These are phyloP conservation scores for Arge pagana DNA, from an alignment of 2,888 invertebrate species.

Conservation along the genomic window DNA sequence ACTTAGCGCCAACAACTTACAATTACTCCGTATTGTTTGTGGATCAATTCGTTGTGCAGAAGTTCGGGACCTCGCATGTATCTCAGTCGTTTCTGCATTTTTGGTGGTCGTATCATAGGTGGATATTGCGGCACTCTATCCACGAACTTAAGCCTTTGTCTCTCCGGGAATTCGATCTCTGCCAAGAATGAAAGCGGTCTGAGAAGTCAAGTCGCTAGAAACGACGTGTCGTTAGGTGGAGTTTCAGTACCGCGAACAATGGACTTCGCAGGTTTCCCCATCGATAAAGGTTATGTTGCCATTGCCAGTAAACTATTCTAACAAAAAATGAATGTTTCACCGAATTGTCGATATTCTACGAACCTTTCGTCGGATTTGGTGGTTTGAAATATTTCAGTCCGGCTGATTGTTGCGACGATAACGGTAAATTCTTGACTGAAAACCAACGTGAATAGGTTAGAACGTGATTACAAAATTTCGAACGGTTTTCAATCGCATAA, in stretches of 20 bases:
- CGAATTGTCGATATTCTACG: too few relatives aligned
- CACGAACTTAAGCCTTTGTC: slow-evolving; percentile 69
- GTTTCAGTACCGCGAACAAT: too few relatives aligned
- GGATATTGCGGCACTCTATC: slow-evolving; percentile 77
- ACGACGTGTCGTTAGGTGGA: neutral
- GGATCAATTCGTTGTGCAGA: slow-evolving; percentile 81
- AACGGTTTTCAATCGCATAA: too few relatives aligned
- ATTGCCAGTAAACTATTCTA: too few relatives aligned
- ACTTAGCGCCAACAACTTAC: slow-evolving; percentile 66
- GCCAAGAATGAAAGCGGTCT: slow-evolving; percentile 31
- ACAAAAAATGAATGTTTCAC: too few relatives aligned
- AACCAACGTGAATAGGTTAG: too few relatives aligned
- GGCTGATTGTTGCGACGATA: slow-evolving; percentile 47
- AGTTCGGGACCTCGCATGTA: slow-evolving; percentile 90
- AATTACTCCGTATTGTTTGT: slow-evolving; percentile 92
- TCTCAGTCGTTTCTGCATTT: slow-evolving; percentile 82
- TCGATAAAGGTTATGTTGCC: too few relatives aligned
- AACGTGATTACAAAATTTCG: too few relatives aligned
- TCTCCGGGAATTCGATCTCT: slow-evolving; percentile 78
- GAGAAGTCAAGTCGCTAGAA: neutral
- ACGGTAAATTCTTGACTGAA: slow-evolving; percentile 7
- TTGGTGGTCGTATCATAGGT: slow-evolving; percentile 71
- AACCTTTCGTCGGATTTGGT: slow-evolving; percentile 72
- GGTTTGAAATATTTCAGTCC: slow-evolving; percentile 74
- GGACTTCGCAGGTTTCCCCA: too few relatives aligned